Evolutionary conservation across 2,797 vertebrate genomes (phyloP).

Genomic region (Leptodactylus fallax): DNA sequence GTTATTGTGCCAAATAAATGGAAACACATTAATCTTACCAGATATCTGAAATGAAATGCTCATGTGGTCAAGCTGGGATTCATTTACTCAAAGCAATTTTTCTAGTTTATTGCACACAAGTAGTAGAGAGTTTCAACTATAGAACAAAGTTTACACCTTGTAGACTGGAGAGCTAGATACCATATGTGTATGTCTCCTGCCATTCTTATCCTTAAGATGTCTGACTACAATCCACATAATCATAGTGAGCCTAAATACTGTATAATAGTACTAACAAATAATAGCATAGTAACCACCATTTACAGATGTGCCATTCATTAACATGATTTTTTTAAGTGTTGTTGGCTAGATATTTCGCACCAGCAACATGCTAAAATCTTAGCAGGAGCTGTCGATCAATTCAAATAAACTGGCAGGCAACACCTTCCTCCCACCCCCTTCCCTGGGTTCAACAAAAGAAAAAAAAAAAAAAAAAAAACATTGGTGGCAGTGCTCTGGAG

Average conservation of each 20-base stretch:
- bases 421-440: too few species aligned
- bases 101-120: not conserved
- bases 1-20: constrained; percentile 34
- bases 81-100: constrained; percentile 17
- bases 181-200: constrained; percentile 8
- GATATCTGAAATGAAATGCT: constrained; percentile 26
- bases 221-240: not conserved
- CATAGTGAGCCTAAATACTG: not conserved
- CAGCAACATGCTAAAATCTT: too few species aligned
- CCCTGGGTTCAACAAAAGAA: too few species aligned
- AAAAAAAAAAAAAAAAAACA: too few species aligned
- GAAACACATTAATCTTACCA: constrained; percentile 43
- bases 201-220: not conserved
- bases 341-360: too few species aligned
- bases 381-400: too few species aligned
- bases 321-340: too few species aligned
- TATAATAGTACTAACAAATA: not conserved
- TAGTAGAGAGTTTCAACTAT: not conserved
- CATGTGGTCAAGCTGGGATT: constrained; percentile 37
- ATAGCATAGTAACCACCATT: too few species aligned
- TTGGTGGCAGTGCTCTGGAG: too few species aligned
- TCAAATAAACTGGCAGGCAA: too few species aligned
- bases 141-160: constrained; percentile 25
- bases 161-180: constrained; percentile 2
- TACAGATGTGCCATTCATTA: too few species aligned